phyloP scores from a whole-genome alignment of 2,113 vertebrate species.

The Arenaria interpres region DNA sequence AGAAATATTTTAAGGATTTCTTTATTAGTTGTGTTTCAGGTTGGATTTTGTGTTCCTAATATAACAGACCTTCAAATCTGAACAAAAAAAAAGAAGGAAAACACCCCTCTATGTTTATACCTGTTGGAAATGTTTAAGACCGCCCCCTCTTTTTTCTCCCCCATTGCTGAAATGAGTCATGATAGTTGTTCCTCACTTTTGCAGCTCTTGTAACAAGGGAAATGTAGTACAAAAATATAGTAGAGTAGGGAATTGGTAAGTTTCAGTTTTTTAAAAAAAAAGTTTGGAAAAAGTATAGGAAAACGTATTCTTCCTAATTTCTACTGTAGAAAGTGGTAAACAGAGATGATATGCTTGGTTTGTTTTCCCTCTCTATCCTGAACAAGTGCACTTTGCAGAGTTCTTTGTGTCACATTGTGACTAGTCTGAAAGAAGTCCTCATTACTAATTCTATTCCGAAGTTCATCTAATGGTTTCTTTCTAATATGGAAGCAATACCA shows the following conservation, averaged over 20 bases:
- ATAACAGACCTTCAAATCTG: neutral
- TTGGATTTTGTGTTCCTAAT: neutral
- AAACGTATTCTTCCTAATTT: neutral
- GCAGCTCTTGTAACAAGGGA: neutral
- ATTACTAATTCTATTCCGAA: neutral
- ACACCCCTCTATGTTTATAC: neutral
- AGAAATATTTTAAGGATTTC: neutral
- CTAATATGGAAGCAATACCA: neutral
- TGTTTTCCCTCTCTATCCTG: neutral
- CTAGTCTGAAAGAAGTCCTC: neutral
- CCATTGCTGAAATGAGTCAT: neutral
- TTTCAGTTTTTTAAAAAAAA: neutral
- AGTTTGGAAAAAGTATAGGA: neutral
- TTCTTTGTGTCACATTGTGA: neutral
- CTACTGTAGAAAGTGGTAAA: neutral
- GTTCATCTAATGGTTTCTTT: neutral
- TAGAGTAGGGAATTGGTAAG: neutral
- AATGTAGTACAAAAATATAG: neutral
- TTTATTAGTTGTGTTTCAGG: neutral
- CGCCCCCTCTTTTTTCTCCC: accelerated
- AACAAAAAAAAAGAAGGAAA: neutral
- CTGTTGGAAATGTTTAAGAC: neutral
- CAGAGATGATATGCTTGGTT: accelerated
- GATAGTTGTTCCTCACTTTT: neutral
- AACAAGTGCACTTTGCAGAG: neutral